phyloP scores from a whole-genome alignment of 2,113 vertebrate genomes.

The Chionis minor region DNA sequence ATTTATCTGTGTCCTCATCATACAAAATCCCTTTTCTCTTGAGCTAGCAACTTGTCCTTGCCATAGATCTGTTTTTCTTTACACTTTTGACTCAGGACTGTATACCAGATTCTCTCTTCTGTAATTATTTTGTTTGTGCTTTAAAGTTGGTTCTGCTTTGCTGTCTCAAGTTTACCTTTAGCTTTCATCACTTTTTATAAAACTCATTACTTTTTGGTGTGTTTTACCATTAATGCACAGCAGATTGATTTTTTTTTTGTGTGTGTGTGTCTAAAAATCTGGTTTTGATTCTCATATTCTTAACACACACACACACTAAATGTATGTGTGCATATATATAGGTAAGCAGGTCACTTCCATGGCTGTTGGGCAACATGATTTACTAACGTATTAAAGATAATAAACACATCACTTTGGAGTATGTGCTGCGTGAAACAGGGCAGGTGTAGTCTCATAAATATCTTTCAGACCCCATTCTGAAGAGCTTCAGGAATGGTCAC shows the following conservation, averaged over 20 bases:
- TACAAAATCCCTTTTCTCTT: not conserved
- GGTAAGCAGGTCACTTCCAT: slow-evolving; percentile 34
- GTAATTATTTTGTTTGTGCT: not conserved
- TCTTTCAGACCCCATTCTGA: not conserved
- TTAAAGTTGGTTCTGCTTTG: not conserved
- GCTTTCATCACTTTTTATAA: not conserved
- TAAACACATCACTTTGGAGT: not conserved
- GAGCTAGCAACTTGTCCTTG: not conserved
- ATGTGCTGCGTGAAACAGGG: not conserved
- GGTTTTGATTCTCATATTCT: not conserved
- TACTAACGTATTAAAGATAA: not conserved
- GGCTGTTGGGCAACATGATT: slow-evolving; percentile 15
- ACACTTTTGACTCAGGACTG: not conserved
- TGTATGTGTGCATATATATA: not conserved
- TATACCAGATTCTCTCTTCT: not conserved
- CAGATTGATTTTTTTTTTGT: not conserved
- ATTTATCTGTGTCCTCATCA: not conserved
- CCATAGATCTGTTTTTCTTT: not conserved
- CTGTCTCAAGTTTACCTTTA: not conserved
- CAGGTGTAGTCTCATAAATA: slow-evolving; percentile 23
- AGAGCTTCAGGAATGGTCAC: not conserved
- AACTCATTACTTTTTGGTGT: not conserved
- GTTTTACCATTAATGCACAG: not conserved
- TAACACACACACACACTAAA: not conserved
- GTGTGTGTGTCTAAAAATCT: not conserved